Evolutionary conservation across 2,113 vertebrate species (phyloP).

Genomic region (Archocentrus centrarchus): DNA sequence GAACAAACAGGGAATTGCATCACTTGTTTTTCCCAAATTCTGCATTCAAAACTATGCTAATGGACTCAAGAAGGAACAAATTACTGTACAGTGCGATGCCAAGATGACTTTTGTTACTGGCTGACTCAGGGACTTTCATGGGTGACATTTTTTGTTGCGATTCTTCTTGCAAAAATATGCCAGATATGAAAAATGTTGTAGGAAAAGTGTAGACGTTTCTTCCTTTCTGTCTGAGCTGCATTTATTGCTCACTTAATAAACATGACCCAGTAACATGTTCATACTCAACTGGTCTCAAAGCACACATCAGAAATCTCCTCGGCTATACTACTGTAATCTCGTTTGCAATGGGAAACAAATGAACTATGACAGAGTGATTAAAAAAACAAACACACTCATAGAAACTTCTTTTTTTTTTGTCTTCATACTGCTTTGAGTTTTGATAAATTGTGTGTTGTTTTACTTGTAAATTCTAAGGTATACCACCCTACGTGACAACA

Average conservation of each 20-base stretch:
- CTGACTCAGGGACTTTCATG: background rate
- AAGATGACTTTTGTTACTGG: background rate
- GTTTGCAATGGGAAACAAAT: constrained; percentile 1
- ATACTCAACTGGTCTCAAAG: constrained; percentile 10
- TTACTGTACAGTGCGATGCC: background rate
- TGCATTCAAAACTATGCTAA: constrained; percentile 16
- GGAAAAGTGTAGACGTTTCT: background rate
- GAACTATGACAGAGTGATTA: background rate
- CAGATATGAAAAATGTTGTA: background rate
- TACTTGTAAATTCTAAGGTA: background rate
- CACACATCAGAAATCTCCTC: background rate
- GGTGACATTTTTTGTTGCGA: background rate
- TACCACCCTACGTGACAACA: background rate
- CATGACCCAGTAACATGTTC: background rate
- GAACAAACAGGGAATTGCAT: background rate
- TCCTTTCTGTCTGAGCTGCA: background rate
- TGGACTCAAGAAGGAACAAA: background rate
- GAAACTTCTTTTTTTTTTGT: background rate
- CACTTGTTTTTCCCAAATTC: background rate
- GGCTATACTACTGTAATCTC: background rate
- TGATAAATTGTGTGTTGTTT: background rate
- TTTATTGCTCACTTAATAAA: background rate
- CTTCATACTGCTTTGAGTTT: background rate
- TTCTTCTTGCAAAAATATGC: background rate
- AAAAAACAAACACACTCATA: background rate